Base-by-base conservation (phyloP, 2,888 invertebrate species). In the Tinea trinotella region DNA sequence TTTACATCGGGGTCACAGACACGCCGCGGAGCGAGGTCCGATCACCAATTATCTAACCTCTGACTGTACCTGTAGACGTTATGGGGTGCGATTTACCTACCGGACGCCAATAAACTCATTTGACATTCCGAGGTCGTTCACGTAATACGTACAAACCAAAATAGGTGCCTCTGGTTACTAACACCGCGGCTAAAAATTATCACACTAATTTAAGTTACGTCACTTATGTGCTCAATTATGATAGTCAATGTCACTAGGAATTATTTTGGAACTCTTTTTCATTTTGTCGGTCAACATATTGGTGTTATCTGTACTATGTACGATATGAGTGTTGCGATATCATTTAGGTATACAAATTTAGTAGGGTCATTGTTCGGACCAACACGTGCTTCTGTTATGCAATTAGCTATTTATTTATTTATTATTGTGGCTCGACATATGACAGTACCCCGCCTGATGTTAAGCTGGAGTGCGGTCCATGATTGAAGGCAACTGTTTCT, bases 1-100 rank as follows among this genome's bases (percentile, higher is more conserved):
- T 84, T 84, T 80, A 82, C 85, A 83, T 82, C 78, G 84, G 82
- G 84, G 84, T 85, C 83, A 84, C 80, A 85, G 84, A 84, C 84
- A 83, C 80, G 13, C 78, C 80, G 13, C 78, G 78, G 78, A 78
- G 71, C 70, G 68, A 70, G 71, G 74, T 76, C 76, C 76, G 74
- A 75, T 76, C 75, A 73, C 71, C 77, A 72, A 76, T 77, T 75
- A 80, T 76, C 77, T 79, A 78, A 81, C 70, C 68, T 70, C 70
- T 65, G 30, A 19, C 13, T 53, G 15, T 44, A 54, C 20, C 34
- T 64, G 68, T 69, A 68, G 66, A 62, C 62, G 63, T 57, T 60
- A 62, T 59, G 62, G 60, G 55, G 55, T 57, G 54, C 55, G 53
- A 53, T 44, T 56, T 40, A 46, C 65, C 59, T 67, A 67, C 62